Conservation (phyloP, 2,888 invertebrate species). For the Rhingia rostrata region DNA sequence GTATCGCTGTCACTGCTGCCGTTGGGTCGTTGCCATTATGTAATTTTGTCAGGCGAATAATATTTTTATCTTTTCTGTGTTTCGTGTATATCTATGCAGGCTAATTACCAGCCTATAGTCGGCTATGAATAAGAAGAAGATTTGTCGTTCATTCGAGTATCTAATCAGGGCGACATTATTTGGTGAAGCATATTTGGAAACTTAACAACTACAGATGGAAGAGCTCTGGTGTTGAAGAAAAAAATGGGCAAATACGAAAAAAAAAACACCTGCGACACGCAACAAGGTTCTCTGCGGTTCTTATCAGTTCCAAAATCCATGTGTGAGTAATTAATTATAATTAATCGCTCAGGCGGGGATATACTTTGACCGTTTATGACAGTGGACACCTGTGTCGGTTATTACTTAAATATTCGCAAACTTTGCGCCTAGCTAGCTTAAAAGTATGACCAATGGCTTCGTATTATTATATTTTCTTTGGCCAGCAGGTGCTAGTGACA, state of each 20-base stretch:
- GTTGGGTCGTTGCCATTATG: constrained; percentile 22
- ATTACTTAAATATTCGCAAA: constrained; percentile 6
- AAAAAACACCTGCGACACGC: constrained; percentile 37
- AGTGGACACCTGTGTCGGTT: constrained; percentile 25
- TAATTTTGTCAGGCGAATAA: constrained; percentile 65
- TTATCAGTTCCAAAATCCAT: constrained; percentile 27
- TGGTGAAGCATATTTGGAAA: constrained; percentile 8
- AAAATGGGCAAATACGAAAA: no score
- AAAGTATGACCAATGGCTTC: neutral
- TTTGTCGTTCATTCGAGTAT: constrained; percentile 18
- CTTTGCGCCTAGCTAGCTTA: neutral
- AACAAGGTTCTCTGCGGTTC: no score
- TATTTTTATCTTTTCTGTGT: constrained; percentile 64
- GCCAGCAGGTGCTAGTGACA: constrained; percentile 13
- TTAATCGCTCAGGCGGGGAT: constrained; percentile 9
- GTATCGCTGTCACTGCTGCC: neutral
- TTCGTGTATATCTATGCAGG: constrained; percentile 16
- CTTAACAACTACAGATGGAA: constrained; percentile 38
- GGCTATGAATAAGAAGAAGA: constrained; percentile 34
- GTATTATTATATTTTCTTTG: constrained; percentile 10
- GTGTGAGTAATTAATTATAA: constrained; percentile 39
- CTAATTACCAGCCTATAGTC: constrained; percentile 21
- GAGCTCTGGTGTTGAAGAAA: neutral
- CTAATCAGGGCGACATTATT: constrained; percentile 22
- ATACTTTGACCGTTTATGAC: neutral